These are phyloP conservation scores for Spodoptera exigua DNA, from an alignment of 2,888 invertebrate genomes.

Conservation along the genomic window DNA sequence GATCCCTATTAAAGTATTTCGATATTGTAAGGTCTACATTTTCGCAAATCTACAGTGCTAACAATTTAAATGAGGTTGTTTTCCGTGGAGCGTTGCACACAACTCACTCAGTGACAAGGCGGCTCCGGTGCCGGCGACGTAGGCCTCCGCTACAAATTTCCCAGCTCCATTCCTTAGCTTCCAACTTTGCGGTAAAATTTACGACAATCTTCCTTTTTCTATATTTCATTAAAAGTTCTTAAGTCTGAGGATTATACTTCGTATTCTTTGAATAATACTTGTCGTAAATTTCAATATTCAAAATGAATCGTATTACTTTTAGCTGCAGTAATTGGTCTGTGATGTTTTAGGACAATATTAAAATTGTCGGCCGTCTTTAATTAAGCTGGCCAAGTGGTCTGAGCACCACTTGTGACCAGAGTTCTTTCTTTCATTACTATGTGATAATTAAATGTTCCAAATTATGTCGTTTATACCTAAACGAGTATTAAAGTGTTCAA, in stretches of 20 bases:
- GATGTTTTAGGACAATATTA: conserved; percentile 53
- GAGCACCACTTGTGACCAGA: conserved; percentile 17
- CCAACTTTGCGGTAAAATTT: conserved; percentile 66
- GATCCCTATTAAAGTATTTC: conserved; percentile 2
- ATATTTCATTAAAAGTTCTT: conserved; percentile 74
- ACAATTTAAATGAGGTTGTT: conserved; percentile 39
- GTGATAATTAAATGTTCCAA: conserved; percentile 29
- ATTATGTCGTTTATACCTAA: conserved; percentile 2
- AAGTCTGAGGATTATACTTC: conserved; percentile 68
- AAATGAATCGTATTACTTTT: conserved; percentile 54
- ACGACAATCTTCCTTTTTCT: conserved; percentile 67
- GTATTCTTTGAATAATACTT: conserved; percentile 63
- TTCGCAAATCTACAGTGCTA: conserved; percentile 25
- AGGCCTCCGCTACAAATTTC: conserved; percentile 50
- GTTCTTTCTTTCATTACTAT: conserved; percentile 24
- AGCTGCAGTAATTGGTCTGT: conserved; percentile 52
- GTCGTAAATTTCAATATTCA: conserved; percentile 63
- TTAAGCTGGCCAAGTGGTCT: conserved; percentile 44
- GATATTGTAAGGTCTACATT: conserved; percentile 13
- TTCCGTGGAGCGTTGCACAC: conserved; percentile 39
- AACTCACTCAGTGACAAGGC: conserved; percentile 43
- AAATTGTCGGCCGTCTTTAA: conserved; percentile 51
- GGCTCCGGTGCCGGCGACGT: conserved; percentile 23
- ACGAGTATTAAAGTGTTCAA: no score
- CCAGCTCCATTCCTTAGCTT: conserved; percentile 53